These are phyloP conservation scores for Strigamia maritima DNA, from an alignment of 2,888 invertebrate species.

Conservation along the genomic window DNA sequence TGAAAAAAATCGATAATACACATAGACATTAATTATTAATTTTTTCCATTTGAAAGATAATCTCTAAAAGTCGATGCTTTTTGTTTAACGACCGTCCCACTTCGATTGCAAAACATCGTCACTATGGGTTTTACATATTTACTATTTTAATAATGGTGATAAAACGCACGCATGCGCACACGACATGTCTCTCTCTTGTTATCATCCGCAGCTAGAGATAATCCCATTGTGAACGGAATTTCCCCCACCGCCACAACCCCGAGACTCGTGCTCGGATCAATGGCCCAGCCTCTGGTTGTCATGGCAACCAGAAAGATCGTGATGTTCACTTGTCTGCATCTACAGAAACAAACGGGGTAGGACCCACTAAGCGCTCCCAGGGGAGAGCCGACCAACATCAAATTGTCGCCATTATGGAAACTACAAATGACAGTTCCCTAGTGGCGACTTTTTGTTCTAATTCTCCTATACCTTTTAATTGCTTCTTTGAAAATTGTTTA, in stretches of 20 bases:
- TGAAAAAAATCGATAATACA: background rate
- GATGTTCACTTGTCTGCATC: constrained; percentile 32
- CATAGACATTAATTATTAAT: background rate
- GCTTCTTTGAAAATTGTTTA: constrained; percentile 1
- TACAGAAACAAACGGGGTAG: constrained; percentile 34
- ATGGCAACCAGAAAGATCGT: constrained; percentile 25
- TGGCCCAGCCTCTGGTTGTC: constrained; percentile 25
- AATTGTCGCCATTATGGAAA: constrained; percentile 32
- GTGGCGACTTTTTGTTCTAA: constrained; percentile 25
- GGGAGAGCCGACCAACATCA: constrained; percentile 21
- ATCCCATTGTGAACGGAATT: constrained; percentile 30
- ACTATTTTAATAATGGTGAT: constrained; percentile 24
- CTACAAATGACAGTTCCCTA: constrained; percentile 21
- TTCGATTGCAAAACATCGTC: background rate
- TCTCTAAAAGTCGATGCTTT: background rate
- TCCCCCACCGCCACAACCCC: constrained; percentile 22
- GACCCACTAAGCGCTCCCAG: constrained; percentile 29
- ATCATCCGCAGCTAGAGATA: constrained; percentile 32
- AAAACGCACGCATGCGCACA: constrained; percentile 34
- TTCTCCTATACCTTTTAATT: background rate
- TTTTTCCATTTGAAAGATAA: background rate
- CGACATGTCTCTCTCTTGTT: constrained; percentile 9
- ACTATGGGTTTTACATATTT: background rate
- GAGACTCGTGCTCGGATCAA: constrained; percentile 24
- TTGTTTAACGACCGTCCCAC: background rate